Evolutionary conservation across 2,797 vertebrate genomes (phyloP), one percentile per base, ranked within the genome.

Genomic region (Champsocephalus esox): DNA sequence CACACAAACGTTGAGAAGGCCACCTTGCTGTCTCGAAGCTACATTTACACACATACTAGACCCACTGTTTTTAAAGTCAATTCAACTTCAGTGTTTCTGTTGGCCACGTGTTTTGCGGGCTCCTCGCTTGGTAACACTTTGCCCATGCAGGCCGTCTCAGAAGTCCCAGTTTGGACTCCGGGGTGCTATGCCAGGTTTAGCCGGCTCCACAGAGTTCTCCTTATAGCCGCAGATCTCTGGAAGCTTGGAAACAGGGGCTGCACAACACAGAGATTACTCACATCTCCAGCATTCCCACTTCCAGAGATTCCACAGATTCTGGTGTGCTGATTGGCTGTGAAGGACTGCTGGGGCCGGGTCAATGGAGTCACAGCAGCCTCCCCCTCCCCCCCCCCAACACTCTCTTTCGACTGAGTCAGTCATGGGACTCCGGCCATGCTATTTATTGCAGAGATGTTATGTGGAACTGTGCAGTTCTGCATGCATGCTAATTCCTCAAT

Each of bases 371-470:
- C 55, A 79, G 52, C 28, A 43, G 13, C 24, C 58, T 5, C 9
- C 32, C 19, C 19, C 19, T 19, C 19, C 24, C 58, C 8, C 9
- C 32, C 19, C 2, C 46, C 34, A 38, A 38, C 34, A 38, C 34
- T 38, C 34, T 10, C 41, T 38, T 32, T 38, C 58, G 70, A 82
- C 71, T 85, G 76, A 91, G 81, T 87, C 80, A 84, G 93, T 95
- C 95, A 95, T 94, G 87, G 94, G 95, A 96, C 92, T 83, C 86
- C 49, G 93, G 93, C 94, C 90, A 45, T 92, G 93, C 95, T 94
- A 93, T 97, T 96, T 95, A 93, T 94, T 94, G 91, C 94, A 83
- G 79, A 91, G 81, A 93, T 92, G 94, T 95, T 94, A 93, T 92
- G 93, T 94, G 92, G 87, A 94, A 91, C 68, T 82, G 91, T 92